phyloP scores from a whole-genome alignment of 2,797 vertebrate species.

The Dendrocincla tyrannina region DNA sequence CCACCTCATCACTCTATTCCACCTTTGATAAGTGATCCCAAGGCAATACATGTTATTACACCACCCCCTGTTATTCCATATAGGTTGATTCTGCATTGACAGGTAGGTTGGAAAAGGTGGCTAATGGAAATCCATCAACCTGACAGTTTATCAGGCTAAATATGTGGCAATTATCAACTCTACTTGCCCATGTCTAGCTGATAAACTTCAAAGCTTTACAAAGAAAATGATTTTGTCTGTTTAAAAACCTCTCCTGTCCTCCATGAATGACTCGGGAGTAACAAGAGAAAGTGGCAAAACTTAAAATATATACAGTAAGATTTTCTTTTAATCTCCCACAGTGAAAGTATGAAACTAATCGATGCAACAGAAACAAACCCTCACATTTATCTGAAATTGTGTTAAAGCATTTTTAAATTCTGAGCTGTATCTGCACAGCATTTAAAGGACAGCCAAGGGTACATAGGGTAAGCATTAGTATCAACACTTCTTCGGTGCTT shows the following conservation, averaged over 20 bases:
- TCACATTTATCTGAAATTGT: neutral
- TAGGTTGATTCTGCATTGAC: neutral
- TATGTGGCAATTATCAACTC: neutral
- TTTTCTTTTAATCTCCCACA: neutral
- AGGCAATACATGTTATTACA: neutral
- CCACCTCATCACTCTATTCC: neutral
- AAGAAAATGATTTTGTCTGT: neutral
- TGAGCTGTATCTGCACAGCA: neutral
- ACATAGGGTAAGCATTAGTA: neutral
- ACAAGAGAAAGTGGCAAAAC: neutral
- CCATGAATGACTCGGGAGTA: neutral
- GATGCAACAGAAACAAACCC: neutral
- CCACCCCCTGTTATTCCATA: neutral
- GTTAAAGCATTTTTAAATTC: neutral
- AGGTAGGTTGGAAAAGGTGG: neutral
- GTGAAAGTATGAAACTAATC: neutral
- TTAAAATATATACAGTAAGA: neutral
- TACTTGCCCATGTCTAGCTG: neutral
- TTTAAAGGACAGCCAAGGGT: conserved; percentile 49
- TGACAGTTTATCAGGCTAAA: neutral
- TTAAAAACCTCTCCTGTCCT: neutral
- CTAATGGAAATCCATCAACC: neutral
- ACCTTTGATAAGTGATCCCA: neutral
- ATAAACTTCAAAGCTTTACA: neutral
- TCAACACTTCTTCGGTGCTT: conserved; percentile 17